Percentiles rank a stretch among this genome's conserved stretches.
phyloP scores from a whole-genome alignment of 2,113 vertebrate species.

The Callopanchax toddi region DNA sequence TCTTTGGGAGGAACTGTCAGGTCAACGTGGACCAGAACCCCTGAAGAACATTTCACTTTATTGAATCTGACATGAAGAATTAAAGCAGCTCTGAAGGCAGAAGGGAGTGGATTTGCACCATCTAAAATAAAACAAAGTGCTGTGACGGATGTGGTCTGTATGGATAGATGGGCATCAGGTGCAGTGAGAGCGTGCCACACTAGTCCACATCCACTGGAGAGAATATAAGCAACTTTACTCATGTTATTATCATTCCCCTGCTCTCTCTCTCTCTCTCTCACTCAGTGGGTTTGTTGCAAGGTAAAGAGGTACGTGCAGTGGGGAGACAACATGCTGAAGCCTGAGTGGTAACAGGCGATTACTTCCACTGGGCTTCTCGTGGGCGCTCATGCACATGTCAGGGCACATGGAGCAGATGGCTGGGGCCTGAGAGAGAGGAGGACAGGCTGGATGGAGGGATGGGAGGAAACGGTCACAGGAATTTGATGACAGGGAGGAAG shows the following conservation, averaged over 20 bases:
- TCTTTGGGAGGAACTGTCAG: too few species aligned
- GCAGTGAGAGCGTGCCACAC: constrained; percentile 17
- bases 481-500: constrained; percentile 27
- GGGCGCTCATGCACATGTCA: constrained; percentile 69
- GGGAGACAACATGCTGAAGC: constrained; percentile 71
- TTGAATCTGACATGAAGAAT: too few species aligned
- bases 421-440: constrained; percentile 46
- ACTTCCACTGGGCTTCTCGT: constrained; percentile 72
- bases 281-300: constrained; percentile 35
- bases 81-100: neutral
- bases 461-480: constrained; percentile 20
- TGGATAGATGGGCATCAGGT: constrained; percentile 26
- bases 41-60: too few species aligned
- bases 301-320: constrained; percentile 65
- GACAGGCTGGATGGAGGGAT: constrained; percentile 17
- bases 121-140: too few species aligned
- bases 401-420: constrained; percentile 72
- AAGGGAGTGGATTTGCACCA: too few species aligned
- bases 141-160: too few species aligned
- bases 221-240: constrained; percentile 20
- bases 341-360: constrained; percentile 72
- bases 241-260: constrained; percentile 3
- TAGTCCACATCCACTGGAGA: too few species aligned
- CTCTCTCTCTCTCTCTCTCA: constrained; percentile 4
- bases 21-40: too few species aligned